Percentiles rank a stretch among this genome's conserved stretches.
phyloP scores from a whole-genome alignment of 2,888 invertebrate species.

The Unio pictorum region DNA sequence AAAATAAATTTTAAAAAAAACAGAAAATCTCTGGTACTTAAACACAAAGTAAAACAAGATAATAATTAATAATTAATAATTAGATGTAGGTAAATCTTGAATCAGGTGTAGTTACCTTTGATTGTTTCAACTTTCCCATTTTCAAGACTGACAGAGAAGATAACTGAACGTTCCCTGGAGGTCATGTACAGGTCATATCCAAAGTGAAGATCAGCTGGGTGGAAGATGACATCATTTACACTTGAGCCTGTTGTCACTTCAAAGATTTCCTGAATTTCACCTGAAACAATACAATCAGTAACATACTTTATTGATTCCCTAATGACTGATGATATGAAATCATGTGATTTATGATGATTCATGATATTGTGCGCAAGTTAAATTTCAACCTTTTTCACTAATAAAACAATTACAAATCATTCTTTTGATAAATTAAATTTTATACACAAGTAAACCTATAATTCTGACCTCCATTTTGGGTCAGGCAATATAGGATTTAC shows the following conservation, averaged over 20 bases:
- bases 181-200: slow-evolving; percentile 84
- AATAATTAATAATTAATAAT: slow-evolving; percentile 48
- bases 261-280: slow-evolving; percentile 79
- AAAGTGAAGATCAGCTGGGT: slow-evolving; percentile 81
- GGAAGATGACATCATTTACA: slow-evolving; percentile 82
- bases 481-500: no score
- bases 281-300: slow-evolving; percentile 61
- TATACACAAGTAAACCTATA: no score
- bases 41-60: not conserved
- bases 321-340: no score
- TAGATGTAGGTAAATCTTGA: slow-evolving; percentile 63
- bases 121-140: slow-evolving; percentile 82
- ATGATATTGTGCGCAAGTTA: no score
- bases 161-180: slow-evolving; percentile 81
- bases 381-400: no score
- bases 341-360: no score
- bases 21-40: not conserved
- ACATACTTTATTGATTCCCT: not conserved
- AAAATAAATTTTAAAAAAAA: no score
- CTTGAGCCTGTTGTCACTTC: slow-evolving; percentile 83
- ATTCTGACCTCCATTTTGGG: no score
- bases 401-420: no score
- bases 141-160: slow-evolving; percentile 80
- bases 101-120: slow-evolving; percentile 75
- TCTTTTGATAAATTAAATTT: no score